Evolutionary conservation across 2,113 vertebrate species (phyloP).

Genomic region (Aptenodytes patagonicus): DNA sequence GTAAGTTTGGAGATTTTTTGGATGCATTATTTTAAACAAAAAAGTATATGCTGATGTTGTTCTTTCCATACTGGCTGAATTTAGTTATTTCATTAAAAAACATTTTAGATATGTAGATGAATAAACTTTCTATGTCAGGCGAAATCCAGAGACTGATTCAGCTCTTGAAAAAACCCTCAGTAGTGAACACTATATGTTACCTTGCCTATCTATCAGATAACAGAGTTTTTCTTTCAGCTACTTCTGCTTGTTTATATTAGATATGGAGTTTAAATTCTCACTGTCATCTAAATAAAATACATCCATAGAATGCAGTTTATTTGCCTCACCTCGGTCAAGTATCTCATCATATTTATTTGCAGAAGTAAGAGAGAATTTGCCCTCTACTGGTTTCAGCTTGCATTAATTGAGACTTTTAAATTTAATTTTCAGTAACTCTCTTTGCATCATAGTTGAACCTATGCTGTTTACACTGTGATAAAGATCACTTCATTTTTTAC

Average conservation of each 20-base stretch:
- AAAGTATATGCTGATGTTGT: neutral
- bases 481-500: neutral
- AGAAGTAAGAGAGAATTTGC: neutral
- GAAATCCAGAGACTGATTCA: neutral
- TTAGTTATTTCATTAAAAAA: neutral
- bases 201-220: neutral
- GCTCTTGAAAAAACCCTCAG: neutral
- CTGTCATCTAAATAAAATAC: neutral
- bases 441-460: neutral
- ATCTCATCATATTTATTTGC: neutral
- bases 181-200: neutral
- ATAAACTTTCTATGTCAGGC: neutral
- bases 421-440: neutral
- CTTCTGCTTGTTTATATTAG: neutral
- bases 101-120: neutral
- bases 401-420: neutral
- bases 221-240: neutral
- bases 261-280: neutral
- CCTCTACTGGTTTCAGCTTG: neutral
- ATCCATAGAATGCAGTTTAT: neutral
- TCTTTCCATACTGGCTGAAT: neutral
- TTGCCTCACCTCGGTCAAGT: neutral
- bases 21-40: neutral
- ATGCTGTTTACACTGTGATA: neutral
- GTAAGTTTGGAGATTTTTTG: neutral